Conservation (phyloP, 2,797 vertebrate genomes). For the Amazona ochrocephala region DNA sequence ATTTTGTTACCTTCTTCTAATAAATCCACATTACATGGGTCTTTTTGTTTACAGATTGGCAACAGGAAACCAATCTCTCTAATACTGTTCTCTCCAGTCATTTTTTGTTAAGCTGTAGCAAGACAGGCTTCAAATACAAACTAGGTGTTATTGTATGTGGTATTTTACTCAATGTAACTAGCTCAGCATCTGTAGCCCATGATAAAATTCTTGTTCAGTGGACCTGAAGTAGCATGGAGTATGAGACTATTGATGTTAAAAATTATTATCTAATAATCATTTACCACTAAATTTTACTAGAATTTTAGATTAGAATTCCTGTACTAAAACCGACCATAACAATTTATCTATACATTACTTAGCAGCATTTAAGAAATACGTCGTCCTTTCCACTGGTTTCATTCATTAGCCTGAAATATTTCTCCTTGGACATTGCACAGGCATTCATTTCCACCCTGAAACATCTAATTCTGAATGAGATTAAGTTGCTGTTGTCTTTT, state of each 20-base stretch:
- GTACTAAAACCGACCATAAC: background rate
- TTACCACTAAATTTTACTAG: background rate
- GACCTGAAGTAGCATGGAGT: background rate
- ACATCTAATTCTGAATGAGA: background rate
- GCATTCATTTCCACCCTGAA: background rate
- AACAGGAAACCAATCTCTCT: background rate
- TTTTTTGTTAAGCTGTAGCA: background rate
- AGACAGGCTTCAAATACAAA: background rate
- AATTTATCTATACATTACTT: background rate
- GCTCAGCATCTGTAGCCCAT: background rate
- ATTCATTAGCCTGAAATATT: background rate
- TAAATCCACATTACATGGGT: background rate
- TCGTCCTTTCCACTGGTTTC: background rate
- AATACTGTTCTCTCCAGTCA: background rate
- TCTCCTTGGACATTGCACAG: background rate
- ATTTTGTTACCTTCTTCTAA: background rate
- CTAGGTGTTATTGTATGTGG: rapidly evolving
- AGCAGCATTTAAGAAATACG: background rate
- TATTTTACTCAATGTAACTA: background rate
- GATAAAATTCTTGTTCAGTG: background rate
- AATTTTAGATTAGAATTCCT: background rate
- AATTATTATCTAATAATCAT: background rate
- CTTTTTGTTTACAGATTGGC: background rate
- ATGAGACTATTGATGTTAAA: background rate
- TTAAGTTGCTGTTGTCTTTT: background rate